Evolutionary conservation across 2,888 invertebrate species (phyloP), one percentile per base, ranked within the genome.

Genomic region (Caenorhabditis plicata): DNA sequence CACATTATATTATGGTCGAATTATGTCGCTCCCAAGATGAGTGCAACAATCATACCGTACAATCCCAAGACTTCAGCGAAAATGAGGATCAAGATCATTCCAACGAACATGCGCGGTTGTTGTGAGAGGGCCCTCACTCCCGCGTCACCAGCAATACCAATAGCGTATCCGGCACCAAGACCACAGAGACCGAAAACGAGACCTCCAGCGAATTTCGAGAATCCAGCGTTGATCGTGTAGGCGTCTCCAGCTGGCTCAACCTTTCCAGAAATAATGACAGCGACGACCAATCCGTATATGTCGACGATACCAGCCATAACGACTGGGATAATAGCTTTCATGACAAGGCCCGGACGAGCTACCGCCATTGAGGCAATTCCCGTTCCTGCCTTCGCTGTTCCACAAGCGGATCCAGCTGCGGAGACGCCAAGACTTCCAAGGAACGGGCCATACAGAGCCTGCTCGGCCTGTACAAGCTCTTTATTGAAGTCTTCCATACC

Each of bases 311-410:
- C 80, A 84, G 94, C 93, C 93, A 94, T 94, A 86, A 94, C 92
- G 32, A 76, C 96, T 78, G 98, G 98, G 86, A 98, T 96, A 87
- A 99, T 95, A 84, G 94, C 96, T 86, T 96, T 98, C 96, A 99
- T 99, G 85, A 99, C 98, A 82, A 98, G 88, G 86, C 99, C 98
- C 71, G 98, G 98, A 86, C 96, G 87, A 92, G 96, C 96, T 82
- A 98, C 96, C 80, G 96, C 93, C 98, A 99, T 99, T 83, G 96
- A 95, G 80, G 98, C 95, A 82, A 99, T 99, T 86, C 98, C 98
- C 71, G 95, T 96, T 75, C 98, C 98, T 66, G 96, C 95, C 86
- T 98, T 99, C 73, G 98, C 98, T 74, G 98, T 98, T 82, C 98
- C 98, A 88, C 98, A 96, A 35, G 81, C 80, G 17, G 70, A 70